A percentile compares a stretch with the other conserved stretches of the same genome.
These are phyloP conservation scores for Drosophila kuntzei DNA, from an alignment of 2,888 invertebrate genomes.

Conservation along the genomic window DNA sequence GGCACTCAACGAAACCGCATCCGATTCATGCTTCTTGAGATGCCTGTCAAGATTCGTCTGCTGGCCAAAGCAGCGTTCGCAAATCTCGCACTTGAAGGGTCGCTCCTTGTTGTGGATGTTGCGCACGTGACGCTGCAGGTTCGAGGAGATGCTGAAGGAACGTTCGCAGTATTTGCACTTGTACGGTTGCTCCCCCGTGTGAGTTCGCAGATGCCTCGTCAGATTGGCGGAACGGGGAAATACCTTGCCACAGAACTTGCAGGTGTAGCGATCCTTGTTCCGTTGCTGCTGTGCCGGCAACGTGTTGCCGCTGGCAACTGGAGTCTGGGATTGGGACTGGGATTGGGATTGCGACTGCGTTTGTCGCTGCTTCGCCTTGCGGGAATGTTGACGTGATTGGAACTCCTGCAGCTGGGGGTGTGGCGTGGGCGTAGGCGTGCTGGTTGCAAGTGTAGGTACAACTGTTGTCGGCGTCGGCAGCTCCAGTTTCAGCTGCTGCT, in stretches of 20 bases:
- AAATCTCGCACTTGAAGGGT: conserved; percentile 98
- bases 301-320: conserved; percentile 16
- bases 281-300: conserved; percentile 85
- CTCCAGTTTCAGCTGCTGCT: conserved; percentile 55
- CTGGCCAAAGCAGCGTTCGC: conserved; percentile 99
- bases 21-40: conserved; percentile 98
- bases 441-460: conserved; percentile 49
- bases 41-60: conserved; percentile 99
- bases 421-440: conserved; percentile 43
- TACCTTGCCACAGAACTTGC: conserved; percentile 98
- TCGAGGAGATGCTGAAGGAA: conserved; percentile 99
- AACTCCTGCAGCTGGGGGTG: conserved; percentile 73
- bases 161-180: conserved; percentile 99
- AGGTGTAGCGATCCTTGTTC: conserved; percentile 96
- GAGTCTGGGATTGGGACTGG: not conserved
- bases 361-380: conserved; percentile 68
- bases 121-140: conserved; percentile 98
- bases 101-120: conserved; percentile 99
- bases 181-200: conserved; percentile 99
- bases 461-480: conserved; percentile 29
- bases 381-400: conserved; percentile 63
- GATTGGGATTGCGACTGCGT: conserved; percentile 18
- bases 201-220: conserved; percentile 97
- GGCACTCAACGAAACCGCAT: conserved; percentile 87
- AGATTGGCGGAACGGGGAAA: conserved; percentile 99